Evolutionary conservation across 2,797 vertebrate species (phyloP).

Genomic region (Premnoplex brunnescens): DNA sequence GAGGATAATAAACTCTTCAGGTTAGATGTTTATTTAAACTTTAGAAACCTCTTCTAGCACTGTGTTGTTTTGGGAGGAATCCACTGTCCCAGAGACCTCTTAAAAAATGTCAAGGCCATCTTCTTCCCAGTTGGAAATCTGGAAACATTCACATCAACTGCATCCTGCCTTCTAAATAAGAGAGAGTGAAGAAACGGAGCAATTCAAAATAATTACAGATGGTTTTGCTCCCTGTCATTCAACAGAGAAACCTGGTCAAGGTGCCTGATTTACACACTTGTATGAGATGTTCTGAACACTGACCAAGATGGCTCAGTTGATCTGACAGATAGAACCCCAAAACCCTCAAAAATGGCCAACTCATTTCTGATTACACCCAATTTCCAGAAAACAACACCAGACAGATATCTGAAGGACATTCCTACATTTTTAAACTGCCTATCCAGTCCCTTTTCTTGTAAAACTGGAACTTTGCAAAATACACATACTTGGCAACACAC

Average conservation of each 20-base stretch:
- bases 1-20: neutral
- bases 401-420: neutral
- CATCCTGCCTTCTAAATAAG: neutral
- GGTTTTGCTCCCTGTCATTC: neutral
- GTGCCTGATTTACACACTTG: fast-evolving
- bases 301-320: neutral
- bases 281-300: neutral
- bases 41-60: neutral
- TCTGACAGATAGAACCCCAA: neutral
- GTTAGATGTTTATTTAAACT: neutral
- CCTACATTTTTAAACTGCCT: neutral
- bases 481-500: neutral
- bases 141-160: neutral
- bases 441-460: neutral
- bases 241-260: neutral
- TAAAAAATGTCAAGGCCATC: neutral
- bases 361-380: neutral
- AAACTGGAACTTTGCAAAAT: neutral
- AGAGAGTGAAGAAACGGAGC: neutral
- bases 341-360: neutral
- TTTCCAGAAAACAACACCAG: neutral
- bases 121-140: neutral
- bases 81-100: neutral
- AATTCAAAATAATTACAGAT: neutral
- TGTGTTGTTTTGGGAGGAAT: neutral